Percentiles rank a stretch among this genome's conserved stretches.
phyloP scores from a whole-genome alignment of 2,113 vertebrate species.

The Scortum barcoo region DNA sequence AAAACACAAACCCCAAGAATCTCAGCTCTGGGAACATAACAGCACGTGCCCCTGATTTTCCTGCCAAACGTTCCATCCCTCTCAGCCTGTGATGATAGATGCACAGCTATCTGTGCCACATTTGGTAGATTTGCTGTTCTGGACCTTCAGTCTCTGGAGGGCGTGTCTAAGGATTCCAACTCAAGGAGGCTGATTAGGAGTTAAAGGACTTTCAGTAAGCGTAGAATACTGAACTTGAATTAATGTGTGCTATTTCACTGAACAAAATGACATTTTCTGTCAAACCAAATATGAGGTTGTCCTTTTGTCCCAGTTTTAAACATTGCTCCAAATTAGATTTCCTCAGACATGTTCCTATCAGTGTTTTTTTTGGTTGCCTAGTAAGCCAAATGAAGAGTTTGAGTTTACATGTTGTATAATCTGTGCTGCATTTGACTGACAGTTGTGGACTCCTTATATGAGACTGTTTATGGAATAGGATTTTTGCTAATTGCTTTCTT shows the following conservation, averaged over 20 bases:
- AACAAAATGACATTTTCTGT: not conserved
- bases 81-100: slow-evolving; percentile 13
- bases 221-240: not conserved
- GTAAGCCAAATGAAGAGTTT: not conserved
- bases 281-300: slow-evolving; percentile 5
- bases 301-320: slow-evolving; percentile 16
- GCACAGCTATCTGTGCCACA: not conserved
- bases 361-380: not conserved
- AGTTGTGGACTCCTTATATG: not conserved
- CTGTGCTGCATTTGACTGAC: not conserved
- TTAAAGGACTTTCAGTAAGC: not conserved
- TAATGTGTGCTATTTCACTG: not conserved
- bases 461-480: not conserved
- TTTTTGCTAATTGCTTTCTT: not conserved
- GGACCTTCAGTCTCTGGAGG: not conserved
- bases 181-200: not conserved
- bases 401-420: not conserved
- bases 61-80: slow-evolving; percentile 25
- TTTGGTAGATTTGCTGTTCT: not conserved
- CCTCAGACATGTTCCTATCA: not conserved
- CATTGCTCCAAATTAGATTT: slow-evolving; percentile 23
- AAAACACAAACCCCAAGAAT: slow-evolving; percentile 17
- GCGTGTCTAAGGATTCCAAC: not conserved
- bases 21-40: slow-evolving; percentile 25
- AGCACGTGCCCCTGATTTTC: slow-evolving; percentile 9